Evolutionary conservation across 2,113 vertebrate species (phyloP).

Genomic region (Sylvietta virens): DNA sequence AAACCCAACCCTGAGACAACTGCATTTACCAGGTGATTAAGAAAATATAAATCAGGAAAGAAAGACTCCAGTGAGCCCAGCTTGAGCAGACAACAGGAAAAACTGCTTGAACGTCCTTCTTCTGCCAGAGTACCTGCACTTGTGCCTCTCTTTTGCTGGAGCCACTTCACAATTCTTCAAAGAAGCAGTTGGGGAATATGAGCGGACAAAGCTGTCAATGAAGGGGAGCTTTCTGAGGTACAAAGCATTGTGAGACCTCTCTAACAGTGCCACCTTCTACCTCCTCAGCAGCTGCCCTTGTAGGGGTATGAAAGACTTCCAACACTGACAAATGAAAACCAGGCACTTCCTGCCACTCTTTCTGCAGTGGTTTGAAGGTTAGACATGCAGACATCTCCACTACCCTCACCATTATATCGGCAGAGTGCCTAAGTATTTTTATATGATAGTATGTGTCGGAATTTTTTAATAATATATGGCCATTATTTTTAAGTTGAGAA

Average conservation of each 20-base stretch:
- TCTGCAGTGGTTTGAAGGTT: not conserved
- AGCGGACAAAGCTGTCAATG: not conserved
- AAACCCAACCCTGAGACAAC: rapidly evolving
- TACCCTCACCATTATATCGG: not conserved
- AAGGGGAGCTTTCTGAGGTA: not conserved
- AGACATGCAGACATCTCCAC: not conserved
- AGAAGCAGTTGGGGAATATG: not conserved
- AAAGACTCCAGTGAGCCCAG: not conserved
- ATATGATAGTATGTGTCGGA: not conserved
- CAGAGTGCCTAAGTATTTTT: not conserved
- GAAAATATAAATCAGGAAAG: not conserved
- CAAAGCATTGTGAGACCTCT: not conserved
- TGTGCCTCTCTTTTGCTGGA: not conserved
- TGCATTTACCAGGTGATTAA: not conserved
- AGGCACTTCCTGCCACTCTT: not conserved
- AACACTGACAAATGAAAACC: not conserved
- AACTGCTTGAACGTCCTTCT: not conserved
- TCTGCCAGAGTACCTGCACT: not conserved
- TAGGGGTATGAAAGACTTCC: not conserved
- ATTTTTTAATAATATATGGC: not conserved
- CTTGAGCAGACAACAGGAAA: not conserved
- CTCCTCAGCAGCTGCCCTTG: not conserved
- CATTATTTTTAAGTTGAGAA: not conserved
- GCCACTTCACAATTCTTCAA: not conserved
- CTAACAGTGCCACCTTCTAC: not conserved